Percentiles rank a stretch among this genome's conserved stretches.
These are phyloP conservation scores for Branchellion lobata DNA, from an alignment of 2,888 invertebrate genomes.

Conservation along the genomic window DNA sequence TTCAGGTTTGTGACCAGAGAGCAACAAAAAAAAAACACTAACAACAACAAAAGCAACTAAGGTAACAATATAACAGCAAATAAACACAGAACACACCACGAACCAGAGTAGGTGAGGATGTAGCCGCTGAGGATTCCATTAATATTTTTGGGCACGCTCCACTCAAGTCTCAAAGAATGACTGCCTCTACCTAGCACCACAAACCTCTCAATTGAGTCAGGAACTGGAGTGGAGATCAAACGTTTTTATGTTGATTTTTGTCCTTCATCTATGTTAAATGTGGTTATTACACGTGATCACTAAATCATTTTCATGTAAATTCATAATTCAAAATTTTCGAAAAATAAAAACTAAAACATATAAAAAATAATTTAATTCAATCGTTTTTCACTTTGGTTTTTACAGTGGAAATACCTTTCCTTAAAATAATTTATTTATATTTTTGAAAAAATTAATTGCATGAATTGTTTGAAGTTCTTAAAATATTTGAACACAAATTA, in stretches of 20 bases:
- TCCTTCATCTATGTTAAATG: background rate
- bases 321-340: background rate
- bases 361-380: too few relatives aligned
- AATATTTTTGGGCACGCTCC: constrained; percentile 46
- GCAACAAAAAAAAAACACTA: too few relatives aligned
- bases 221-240: constrained; percentile 43
- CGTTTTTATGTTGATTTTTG: background rate
- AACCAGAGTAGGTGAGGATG: constrained; percentile 50
- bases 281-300: background rate
- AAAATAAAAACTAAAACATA: background rate
- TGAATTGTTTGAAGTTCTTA: too few relatives aligned
- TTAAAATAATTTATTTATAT: too few relatives aligned
- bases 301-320: background rate
- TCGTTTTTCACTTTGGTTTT: too few relatives aligned
- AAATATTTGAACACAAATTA: too few relatives aligned
- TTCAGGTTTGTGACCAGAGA: too few relatives aligned
- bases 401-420: too few relatives aligned
- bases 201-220: constrained; percentile 47
- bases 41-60: too few relatives aligned
- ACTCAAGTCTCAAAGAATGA: constrained; percentile 46
- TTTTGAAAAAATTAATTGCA: too few relatives aligned
- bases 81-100: too few relatives aligned
- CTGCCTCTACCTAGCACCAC: constrained; percentile 45
- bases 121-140: constrained; percentile 51
- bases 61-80: too few relatives aligned